Conservation (phyloP, 2,888 invertebrate genomes). For the Drosophila paranaensis region DNA sequence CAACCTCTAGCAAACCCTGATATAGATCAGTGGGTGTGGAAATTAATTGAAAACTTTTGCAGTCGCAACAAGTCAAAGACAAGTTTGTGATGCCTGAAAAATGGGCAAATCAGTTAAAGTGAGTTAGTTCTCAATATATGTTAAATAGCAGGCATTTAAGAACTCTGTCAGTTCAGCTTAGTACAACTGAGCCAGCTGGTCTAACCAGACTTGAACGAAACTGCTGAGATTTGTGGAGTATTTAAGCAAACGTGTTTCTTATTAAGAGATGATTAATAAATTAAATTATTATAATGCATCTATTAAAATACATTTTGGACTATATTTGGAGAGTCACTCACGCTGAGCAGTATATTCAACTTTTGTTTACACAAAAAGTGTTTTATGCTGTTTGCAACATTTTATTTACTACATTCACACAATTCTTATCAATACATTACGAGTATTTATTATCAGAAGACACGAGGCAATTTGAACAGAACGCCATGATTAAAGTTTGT, state of each 20-base stretch:
- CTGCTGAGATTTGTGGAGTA: conserved; percentile 5
- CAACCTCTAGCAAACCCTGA: conserved; percentile 46
- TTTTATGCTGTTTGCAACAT: conserved; percentile 9
- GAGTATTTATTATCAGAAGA: background rate
- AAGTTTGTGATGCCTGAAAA: conserved; percentile 1
- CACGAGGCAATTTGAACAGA: background rate
- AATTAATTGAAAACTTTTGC: conserved; percentile 66
- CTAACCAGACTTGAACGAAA: conserved; percentile 43
- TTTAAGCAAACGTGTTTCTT: conserved; percentile 48
- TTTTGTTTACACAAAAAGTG: background rate
- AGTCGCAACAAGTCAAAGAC: background rate
- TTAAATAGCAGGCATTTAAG: conserved; percentile 7
- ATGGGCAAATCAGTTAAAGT: conserved; percentile 1
- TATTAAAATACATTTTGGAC: conserved; percentile 11
- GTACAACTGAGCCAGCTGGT: conserved; percentile 26
- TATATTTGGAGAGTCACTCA: conserved; percentile 24
- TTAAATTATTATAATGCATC: background rate
- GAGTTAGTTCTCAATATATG: conserved; percentile 2
- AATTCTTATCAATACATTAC: conserved; percentile 10
- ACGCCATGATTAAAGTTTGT: background rate
- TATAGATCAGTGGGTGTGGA: conserved; percentile 73
- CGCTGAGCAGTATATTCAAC: background rate
- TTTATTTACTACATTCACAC: conserved; percentile 8
- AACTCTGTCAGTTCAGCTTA: conserved; percentile 9
- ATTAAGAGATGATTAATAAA: conserved; percentile 14